phyloP scores from a whole-genome alignment of 1,140 invertebrate genomes.

The Megalopta genalis region DNA sequence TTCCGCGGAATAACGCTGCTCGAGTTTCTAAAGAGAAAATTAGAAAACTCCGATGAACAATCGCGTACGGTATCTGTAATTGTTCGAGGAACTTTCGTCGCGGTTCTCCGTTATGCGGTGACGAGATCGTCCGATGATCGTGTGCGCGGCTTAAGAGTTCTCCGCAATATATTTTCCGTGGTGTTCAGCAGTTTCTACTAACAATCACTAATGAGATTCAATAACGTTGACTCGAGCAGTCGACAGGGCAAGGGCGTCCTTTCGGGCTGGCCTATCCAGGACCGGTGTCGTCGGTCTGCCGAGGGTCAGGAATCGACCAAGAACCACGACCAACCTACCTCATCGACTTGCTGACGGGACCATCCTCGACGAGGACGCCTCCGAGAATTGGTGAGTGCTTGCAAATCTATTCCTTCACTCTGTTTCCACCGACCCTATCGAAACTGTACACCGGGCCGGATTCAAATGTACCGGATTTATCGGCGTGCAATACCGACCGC shows the following conservation, averaged over 20 bases:
- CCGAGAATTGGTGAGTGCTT: constrained; percentile 80
- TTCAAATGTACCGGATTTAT: no score
- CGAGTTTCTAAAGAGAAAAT: not conserved
- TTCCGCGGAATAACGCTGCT: not conserved
- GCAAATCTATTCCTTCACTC: not conserved
- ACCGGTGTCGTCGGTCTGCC: constrained; percentile 77
- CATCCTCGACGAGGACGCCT: constrained; percentile 80
- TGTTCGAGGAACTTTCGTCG: not conserved
- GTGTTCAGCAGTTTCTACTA: constrained; percentile 54
- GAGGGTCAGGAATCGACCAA: constrained; percentile 71
- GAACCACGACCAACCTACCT: constrained; percentile 73
- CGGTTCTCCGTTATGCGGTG: no score
- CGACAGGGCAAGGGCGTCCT: constrained; percentile 85
- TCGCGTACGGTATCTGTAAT: not conserved
- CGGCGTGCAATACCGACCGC: no score
- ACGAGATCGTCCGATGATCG: no score
- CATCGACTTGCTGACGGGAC: constrained; percentile 75
- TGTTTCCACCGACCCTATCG: not conserved
- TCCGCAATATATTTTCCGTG: constrained; percentile 33
- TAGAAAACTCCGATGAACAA: not conserved
- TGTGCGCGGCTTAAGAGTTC: no score
- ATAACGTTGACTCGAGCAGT: constrained; percentile 80
- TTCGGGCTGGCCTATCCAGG: constrained; percentile 79
- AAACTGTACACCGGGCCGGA: not conserved
- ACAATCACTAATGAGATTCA: constrained; percentile 65